phyloP scores from a whole-genome alignment of 2,888 invertebrate species.

The Phanerotoma sp. region DNA sequence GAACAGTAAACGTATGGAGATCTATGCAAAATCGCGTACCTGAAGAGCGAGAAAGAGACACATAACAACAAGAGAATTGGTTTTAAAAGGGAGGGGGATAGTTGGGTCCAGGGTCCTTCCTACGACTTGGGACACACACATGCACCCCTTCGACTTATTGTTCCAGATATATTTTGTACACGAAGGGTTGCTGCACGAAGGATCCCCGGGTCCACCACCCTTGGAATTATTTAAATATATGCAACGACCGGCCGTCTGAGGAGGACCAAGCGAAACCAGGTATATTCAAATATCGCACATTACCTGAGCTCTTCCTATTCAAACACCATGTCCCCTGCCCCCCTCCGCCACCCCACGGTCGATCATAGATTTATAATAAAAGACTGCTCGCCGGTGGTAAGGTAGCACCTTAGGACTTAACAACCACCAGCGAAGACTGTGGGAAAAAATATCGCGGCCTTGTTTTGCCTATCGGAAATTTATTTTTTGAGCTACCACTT shows the following conservation, averaged over 20 bases:
- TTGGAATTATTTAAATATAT: conserved; percentile 56
- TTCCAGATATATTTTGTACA: conserved; percentile 53
- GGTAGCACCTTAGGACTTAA: conserved; percentile 26
- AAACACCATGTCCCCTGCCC: conserved; percentile 45
- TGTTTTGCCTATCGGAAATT: conserved; percentile 49
- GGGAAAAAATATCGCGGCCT: conserved; percentile 45
- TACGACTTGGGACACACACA: conserved; percentile 2
- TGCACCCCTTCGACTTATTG: conserved; percentile 42
- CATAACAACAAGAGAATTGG: no score
- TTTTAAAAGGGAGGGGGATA: conserved; percentile 13
- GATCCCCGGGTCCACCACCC: conserved; percentile 39
- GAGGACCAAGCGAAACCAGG: conserved; percentile 40
- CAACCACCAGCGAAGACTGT: conserved; percentile 52
- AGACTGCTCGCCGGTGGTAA: conserved; percentile 35
- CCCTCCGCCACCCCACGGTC: conserved; percentile 22
- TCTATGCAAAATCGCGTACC: conserved; percentile 55
- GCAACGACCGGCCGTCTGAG: conserved; percentile 48
- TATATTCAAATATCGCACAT: conserved; percentile 56
- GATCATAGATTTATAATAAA: conserved; percentile 58
- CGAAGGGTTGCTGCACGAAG: conserved; percentile 47
- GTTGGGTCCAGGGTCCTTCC: conserved; percentile 27
- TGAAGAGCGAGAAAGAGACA: conserved; percentile 15
- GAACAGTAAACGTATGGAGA: conserved; percentile 53
- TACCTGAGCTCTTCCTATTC: conserved; percentile 58
- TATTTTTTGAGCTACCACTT: no score